A percentile compares a stretch with the other conserved stretches of the same genome.
Conservation (phyloP, 2,113 vertebrate species). For the Nicator chloris region DNA sequence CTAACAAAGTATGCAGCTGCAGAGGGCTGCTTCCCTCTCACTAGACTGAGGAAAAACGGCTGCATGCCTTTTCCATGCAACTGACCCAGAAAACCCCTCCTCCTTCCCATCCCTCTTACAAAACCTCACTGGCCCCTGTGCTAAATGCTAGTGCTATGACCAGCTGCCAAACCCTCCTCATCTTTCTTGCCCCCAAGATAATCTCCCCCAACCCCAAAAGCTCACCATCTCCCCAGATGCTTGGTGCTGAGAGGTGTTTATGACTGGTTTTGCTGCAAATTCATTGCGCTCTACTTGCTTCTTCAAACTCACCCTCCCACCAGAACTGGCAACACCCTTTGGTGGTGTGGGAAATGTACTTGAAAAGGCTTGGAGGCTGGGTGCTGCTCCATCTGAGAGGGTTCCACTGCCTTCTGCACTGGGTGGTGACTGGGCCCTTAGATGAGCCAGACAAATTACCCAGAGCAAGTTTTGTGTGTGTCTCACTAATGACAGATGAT, state of each 20-base stretch:
- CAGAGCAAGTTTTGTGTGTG: background rate
- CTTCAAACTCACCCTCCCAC: background rate
- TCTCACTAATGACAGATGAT: constrained; percentile 8
- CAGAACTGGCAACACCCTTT: constrained; percentile 26
- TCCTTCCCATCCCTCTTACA: background rate
- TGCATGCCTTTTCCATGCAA: background rate
- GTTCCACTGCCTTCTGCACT: background rate
- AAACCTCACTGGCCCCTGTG: constrained; percentile 3
- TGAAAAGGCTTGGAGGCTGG: background rate
- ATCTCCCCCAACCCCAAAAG: constrained; percentile 51
- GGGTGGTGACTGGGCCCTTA: background rate
- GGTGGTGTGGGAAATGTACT: background rate
- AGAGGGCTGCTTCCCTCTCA: background rate
- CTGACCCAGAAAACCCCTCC: constrained; percentile 54
- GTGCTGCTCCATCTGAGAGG: background rate
- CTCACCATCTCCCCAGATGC: background rate
- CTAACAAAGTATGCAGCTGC: constrained; percentile 29
- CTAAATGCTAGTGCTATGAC: background rate
- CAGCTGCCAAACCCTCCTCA: constrained; percentile 50
- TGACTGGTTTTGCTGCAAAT: background rate
- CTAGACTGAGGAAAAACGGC: background rate
- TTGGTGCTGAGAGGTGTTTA: background rate
- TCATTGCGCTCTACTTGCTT: background rate
- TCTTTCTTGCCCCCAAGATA: constrained; percentile 18
- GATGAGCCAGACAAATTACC: background rate